Conservation (phyloP, 2,113 vertebrate genomes). For the Cichladusa arquata region DNA sequence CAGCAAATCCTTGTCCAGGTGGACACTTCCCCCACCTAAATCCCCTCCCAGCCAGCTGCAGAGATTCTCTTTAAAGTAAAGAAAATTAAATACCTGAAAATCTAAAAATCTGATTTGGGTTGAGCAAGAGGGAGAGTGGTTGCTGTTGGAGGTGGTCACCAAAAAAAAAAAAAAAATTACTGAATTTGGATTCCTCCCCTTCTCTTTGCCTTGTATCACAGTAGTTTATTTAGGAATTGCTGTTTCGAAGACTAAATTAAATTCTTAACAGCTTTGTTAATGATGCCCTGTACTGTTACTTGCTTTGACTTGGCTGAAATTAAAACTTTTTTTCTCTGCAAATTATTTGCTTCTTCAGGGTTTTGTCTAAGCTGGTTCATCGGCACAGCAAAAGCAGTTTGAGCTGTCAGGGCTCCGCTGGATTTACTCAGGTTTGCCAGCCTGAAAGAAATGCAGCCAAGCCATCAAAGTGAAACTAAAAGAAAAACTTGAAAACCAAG, state of each 20-base stretch:
- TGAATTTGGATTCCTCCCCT: neutral
- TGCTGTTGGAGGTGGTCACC: neutral
- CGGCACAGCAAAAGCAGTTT: neutral
- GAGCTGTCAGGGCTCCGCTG: neutral
- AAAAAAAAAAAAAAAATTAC: neutral
- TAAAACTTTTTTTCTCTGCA: neutral
- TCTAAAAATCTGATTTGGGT: neutral
- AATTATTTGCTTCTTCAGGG: slow-evolving; percentile 1
- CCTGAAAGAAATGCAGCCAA: neutral
- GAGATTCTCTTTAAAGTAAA: neutral
- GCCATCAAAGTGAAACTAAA: neutral
- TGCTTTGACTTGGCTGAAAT: slow-evolving; percentile 6
- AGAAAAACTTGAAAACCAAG: neutral
- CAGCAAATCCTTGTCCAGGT: neutral
- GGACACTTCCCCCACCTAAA: neutral
- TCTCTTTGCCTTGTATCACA: neutral
- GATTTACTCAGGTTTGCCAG: neutral
- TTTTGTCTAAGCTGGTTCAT: neutral
- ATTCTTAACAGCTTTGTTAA: neutral
- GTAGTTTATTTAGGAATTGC: neutral
- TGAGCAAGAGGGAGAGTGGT: neutral
- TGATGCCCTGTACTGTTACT: neutral
- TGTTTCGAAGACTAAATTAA: neutral
- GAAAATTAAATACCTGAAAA: neutral
- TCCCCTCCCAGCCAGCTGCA: neutral